Base-by-base conservation (phyloP, 1,140 invertebrate genomes). In the Elymnias hypermnestra region DNA sequence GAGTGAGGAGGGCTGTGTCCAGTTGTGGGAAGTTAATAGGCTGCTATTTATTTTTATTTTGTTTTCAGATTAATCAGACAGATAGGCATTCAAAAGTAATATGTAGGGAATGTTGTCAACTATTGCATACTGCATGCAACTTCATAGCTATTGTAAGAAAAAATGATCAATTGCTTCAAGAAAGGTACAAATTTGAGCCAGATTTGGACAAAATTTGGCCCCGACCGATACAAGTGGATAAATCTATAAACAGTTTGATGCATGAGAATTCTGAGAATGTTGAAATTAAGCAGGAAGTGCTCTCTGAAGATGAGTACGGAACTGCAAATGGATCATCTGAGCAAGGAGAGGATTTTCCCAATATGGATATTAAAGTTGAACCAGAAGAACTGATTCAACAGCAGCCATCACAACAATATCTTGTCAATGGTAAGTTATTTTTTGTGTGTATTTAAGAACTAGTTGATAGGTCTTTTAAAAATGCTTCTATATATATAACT, bases 351-450 rank as follows among this genome's bases (percentile, higher is more conserved):
- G 57, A 65, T 18, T 38, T 63, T 28, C 19, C 44, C 3, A 56
- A 60, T 39, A 40, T 73, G 9, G 72, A 78, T 21, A 78, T 78
- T 9, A 82, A 82, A 46, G 55, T 79, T 54, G 79, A 83, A 38
- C 69, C 76, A 0, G 72, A 73, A 29, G 75, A 83, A 38, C 54
- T 72, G 23, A 55, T 62, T 4, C 62, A 63, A n/a, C 60, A 41
- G 12, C 48, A 54, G 35, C 46, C 63, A n/a, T 29, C 54, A 23
- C 43, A 64, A 18, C 35, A 44, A 10, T 17, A 50, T 7, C 17
- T 36, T 22, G 37, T 45, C 7, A 61, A 53, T 53, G 57, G 52
- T 61, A 40, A 35, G 38, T 40, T 23, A 10, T 38, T 18, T 14
- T 10, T 29, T n/a, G n/a, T n/a, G n/a, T n/a, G n/a, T n/a, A n/a